A percentile compares a stretch with the other conserved stretches of the same genome.
Evolutionary conservation across 2,797 vertebrate species (phyloP).

Genomic region (Triplophysa bombifrons): DNA sequence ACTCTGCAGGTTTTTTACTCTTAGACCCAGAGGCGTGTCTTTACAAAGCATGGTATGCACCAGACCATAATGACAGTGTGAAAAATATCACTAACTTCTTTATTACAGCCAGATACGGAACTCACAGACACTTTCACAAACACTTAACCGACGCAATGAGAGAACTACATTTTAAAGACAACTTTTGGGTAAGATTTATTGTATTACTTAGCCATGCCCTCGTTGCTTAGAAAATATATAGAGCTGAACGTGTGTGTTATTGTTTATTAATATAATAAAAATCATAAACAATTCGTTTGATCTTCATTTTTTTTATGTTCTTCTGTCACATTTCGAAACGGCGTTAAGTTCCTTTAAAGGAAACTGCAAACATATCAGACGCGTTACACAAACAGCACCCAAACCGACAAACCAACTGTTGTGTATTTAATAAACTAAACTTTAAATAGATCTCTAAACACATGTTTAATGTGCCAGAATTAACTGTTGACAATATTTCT

Average conservation of each 20-base stretch:
- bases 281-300: too few relatives aligned
- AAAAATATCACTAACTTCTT: conserved; percentile 11
- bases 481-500: too few relatives aligned
- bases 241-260: not conserved
- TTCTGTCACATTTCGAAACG: conserved; percentile 20
- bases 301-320: not conserved
- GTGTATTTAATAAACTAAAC: too few relatives aligned
- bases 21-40: conserved; percentile 26
- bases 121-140: not conserved
- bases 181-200: conserved; percentile 78
- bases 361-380: not conserved
- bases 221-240: not conserved
- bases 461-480: too few relatives aligned
- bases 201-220: not conserved
- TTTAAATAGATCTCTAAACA: too few relatives aligned
- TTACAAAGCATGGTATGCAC: conserved; percentile 5
- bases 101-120: not conserved
- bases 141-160: conserved; percentile 66
- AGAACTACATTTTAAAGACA: conserved; percentile 78
- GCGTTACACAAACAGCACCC: too few relatives aligned
- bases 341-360: conserved; percentile 2
- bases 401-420: not conserved
- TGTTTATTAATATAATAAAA: not conserved
- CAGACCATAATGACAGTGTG: not conserved
- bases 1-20: too few relatives aligned